Percentiles rank a stretch among this genome's conserved stretches.
phyloP scores from a whole-genome alignment of 2,113 vertebrate species.

The Irena cyanogastra region DNA sequence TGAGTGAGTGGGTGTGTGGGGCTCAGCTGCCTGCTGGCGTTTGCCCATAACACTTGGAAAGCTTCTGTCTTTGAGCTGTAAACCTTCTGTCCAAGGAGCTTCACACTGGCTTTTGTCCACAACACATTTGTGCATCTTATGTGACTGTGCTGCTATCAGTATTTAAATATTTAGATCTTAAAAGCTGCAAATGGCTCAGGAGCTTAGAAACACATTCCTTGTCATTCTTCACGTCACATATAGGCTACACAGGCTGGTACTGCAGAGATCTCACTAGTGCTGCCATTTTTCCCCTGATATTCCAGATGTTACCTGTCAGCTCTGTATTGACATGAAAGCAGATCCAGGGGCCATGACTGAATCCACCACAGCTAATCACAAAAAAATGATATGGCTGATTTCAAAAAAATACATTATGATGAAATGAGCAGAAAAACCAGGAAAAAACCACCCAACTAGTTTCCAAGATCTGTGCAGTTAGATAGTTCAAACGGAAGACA shows the following conservation, averaged over 20 bases:
- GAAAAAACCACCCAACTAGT: background rate
- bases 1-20: rapidly evolving
- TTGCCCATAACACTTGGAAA: background rate
- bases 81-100: background rate
- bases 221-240: background rate
- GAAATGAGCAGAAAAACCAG: background rate
- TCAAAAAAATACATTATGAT: background rate
- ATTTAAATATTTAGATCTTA: background rate
- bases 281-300: background rate
- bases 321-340: background rate
- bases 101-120: background rate
- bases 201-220: background rate
- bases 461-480: background rate
- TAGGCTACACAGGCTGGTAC: background rate
- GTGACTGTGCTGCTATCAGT: background rate
- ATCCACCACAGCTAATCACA: background rate
- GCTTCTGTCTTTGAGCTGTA: background rate
- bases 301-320: background rate
- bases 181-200: background rate
- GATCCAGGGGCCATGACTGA: background rate
- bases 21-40: background rate
- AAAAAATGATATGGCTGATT: background rate
- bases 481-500: background rate
- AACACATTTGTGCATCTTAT: background rate
- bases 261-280: background rate